Percentiles rank a stretch among this genome's conserved stretches.
Conservation (phyloP, 1,140 invertebrate genomes). For the Aphis craccivora region DNA sequence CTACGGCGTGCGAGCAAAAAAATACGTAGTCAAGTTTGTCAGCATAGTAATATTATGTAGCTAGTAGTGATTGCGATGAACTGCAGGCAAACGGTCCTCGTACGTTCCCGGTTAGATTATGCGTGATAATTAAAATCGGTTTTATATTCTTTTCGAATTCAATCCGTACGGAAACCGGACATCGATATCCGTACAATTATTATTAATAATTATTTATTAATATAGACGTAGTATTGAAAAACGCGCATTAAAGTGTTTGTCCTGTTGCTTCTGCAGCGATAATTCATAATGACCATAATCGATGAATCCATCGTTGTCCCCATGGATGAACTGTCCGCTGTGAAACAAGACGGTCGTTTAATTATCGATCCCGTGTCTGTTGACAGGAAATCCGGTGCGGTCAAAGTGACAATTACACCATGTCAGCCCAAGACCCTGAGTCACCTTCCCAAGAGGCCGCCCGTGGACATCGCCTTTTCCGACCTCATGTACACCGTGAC, state of each 20-base stretch:
- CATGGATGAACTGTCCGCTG: conserved; percentile 31
- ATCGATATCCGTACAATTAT: neutral
- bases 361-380: conserved; percentile 54
- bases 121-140: neutral
- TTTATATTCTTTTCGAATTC: neutral
- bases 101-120: neutral
- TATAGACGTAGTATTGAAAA: neutral
- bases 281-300: conserved; percentile 26
- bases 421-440: conserved; percentile 76
- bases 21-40: neutral
- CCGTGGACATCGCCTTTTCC: conserved; percentile 86
- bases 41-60: neutral
- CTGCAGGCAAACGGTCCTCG: conserved; percentile 11
- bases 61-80: conserved; percentile 42
- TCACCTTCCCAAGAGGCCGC: conserved; percentile 82
- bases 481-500: conserved; percentile 86
- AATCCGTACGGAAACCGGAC: neutral
- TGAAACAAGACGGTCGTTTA: conserved; percentile 29
- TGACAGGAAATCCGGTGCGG: conserved; percentile 60
- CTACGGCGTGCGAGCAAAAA: neutral
- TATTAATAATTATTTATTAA: neutral
- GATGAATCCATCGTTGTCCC: conserved; percentile 47
- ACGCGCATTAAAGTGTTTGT: neutral
- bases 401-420: conserved; percentile 62
- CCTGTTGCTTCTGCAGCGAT: neutral